These are phyloP conservation scores for Leucophenga montana DNA, from an alignment of 2,888 invertebrate species.

Conservation along the genomic window DNA sequence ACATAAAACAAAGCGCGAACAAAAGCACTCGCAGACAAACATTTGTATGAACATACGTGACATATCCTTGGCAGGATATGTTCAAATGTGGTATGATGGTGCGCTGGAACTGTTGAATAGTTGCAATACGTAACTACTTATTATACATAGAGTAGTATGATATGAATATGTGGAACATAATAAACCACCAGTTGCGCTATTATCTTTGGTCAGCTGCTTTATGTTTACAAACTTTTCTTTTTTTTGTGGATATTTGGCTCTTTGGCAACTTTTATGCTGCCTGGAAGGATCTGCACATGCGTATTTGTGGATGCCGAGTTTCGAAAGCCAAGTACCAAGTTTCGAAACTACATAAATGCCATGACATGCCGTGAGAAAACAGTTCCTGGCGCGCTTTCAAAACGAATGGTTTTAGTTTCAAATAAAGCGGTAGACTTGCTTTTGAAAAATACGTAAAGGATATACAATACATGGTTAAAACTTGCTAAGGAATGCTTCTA, in stretches of 20 bases:
- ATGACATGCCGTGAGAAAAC: conserved; percentile 47
- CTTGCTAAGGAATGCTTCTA: too few species aligned
- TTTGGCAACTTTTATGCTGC: neutral
- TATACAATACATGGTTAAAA: too few species aligned
- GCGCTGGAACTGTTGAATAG: neutral
- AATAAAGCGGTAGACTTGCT: too few species aligned
- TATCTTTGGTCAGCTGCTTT: conserved; percentile 7
- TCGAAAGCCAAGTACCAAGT: conserved; percentile 38
- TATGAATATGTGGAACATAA: conserved; percentile 22
- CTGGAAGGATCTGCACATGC: conserved; percentile 54
- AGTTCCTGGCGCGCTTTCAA: conserved; percentile 68
- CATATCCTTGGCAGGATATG: conserved; percentile 36
- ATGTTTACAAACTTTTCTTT: conserved; percentile 14
- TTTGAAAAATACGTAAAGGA: too few species aligned
- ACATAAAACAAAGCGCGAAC: neutral
- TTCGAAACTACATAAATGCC: conserved; percentile 49
- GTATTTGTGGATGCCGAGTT: conserved; percentile 55
- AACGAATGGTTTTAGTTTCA: conserved; percentile 47
- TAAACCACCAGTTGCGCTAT: conserved; percentile 60
- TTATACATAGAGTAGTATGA: too few species aligned
- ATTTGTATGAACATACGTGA: conserved; percentile 16
- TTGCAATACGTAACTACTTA: too few species aligned
- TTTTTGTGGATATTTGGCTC: too few species aligned
- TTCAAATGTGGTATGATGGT: conserved; percentile 13
- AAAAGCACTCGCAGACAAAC: neutral